Percentiles rank a stretch among this genome's conserved stretches.
These are phyloP conservation scores for Chromis chromis DNA, from an alignment of 2,797 vertebrate species.

Conservation along the genomic window DNA sequence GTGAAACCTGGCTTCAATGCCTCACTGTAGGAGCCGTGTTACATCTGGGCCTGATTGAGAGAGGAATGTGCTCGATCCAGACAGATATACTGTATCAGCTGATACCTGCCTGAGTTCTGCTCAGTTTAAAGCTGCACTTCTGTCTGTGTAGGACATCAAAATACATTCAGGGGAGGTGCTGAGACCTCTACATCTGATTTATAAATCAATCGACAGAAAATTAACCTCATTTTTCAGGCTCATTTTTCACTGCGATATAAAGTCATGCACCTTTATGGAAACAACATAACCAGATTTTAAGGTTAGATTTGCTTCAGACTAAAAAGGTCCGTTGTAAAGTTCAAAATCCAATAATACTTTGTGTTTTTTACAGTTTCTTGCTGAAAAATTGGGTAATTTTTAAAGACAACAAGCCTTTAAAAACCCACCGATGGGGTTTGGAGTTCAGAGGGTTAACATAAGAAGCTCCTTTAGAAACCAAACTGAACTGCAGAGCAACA, in stretches of 20 bases:
- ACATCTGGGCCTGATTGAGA: slow-evolving; percentile 79
- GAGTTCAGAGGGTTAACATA: neutral
- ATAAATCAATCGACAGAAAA: neutral
- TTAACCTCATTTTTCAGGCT: no score
- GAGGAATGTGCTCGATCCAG: slow-evolving; percentile 73
- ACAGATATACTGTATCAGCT: slow-evolving; percentile 50
- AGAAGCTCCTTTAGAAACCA: neutral
- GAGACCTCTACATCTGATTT: neutral
- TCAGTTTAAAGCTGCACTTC: neutral
- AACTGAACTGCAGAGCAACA: neutral
- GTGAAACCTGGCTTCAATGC: neutral
- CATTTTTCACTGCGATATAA: no score
- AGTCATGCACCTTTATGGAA: no score
- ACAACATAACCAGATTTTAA: no score
- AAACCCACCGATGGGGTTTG: no score
- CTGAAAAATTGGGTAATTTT: no score
- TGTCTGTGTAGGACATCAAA: neutral
- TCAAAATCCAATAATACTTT: no score
- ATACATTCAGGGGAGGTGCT: neutral
- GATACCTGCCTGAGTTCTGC: slow-evolving; percentile 27
- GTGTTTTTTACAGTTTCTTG: no score
- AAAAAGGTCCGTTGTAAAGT: no score
- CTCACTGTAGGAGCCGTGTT: slow-evolving; percentile 9
- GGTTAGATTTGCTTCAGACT: no score
- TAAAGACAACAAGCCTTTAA: no score